Evolutionary conservation across 2,888 invertebrate genomes (phyloP).

Genomic region (Andricus curvator): DNA sequence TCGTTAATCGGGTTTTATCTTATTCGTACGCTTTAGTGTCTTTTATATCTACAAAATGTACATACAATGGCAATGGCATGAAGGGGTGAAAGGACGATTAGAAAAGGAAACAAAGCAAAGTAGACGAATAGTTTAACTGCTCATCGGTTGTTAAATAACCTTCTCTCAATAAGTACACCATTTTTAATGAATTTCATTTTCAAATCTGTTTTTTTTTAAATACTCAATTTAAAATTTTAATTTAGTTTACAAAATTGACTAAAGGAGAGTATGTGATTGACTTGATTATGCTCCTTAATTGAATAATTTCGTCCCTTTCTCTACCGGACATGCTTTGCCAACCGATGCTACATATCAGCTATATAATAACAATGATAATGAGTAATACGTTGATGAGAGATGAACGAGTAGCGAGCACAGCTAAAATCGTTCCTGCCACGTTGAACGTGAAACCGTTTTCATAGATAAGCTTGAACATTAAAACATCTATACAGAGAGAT

Average conservation of each 20-base stretch:
- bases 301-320: constrained; percentile 40
- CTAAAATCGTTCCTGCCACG: constrained; percentile 47
- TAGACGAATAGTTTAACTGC: neutral
- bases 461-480: constrained; percentile 69
- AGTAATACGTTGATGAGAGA: constrained; percentile 39
- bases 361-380: constrained; percentile 40
- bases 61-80: constrained; percentile 60
- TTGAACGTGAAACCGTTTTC: constrained; percentile 46
- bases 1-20: constrained; percentile 42
- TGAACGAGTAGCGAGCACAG: constrained; percentile 43
- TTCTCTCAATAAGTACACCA: neutral
- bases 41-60: constrained; percentile 68
- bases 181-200: neutral
- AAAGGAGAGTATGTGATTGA: constrained; percentile 43
- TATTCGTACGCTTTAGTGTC: constrained; percentile 49
- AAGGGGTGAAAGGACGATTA: constrained; percentile 41
- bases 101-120: constrained; percentile 7
- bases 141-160: neutral
- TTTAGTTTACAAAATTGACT: constrained; percentile 37
- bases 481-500: constrained; percentile 73
- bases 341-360: constrained; percentile 33
- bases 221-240: neutral
- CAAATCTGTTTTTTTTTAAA: neutral
- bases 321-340: constrained; percentile 38
- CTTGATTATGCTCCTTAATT: constrained; percentile 31